Evolutionary conservation across 2,797 vertebrate species (phyloP), one percentile per base, ranked within the genome.

Genomic region (Hyperoplus lanceolatus): DNA sequence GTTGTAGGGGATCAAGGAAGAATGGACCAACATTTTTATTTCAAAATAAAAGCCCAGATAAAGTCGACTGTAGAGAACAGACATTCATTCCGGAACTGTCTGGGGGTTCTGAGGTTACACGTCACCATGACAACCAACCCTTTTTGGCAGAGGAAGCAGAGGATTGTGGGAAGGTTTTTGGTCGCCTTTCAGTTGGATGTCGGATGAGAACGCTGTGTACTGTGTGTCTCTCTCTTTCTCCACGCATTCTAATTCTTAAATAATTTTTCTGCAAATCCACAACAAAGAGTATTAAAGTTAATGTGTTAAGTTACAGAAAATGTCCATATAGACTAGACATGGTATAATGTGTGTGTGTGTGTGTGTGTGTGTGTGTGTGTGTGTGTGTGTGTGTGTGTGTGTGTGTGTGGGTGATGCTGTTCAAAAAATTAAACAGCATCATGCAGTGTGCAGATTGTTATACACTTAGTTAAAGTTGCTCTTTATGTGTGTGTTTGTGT

Each of bases 131-230:
- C 71, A 84, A 90, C 83, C 78, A 78, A 62, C 75, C 78, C 63
- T 84, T 29, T 29, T 29, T 87, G 85, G 87, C 83, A 21, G 29
- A 29, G 29, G 29, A 73, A 84, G 84, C 66, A 75, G 69, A 76
- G 89, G 78, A 90, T 89, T 89, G 87, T 89, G 86, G 87, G 90
- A 89, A 86, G 88, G 58, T 50, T 84, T 29, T 86, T 83, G 82
- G 83, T 86, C 65, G 51, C 75, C 57, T 79, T 79, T 89, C 82
- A 86, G 73, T 73, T 89, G 86, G 89, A 86, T 53, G 63, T 29
- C 73, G 65, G 75, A 87, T 21, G 46, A 29, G 65, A 85, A 81
- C 80, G 77, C 42, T 64, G 69, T 38, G 65, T 21, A 38, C 21
- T 70, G 41, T 50, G 54, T 58, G 54, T 74, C 36, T 48, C 14